These are phyloP conservation scores for Platycnemis pennipes DNA, from an alignment of 2,888 invertebrate species.

Conservation along the genomic window DNA sequence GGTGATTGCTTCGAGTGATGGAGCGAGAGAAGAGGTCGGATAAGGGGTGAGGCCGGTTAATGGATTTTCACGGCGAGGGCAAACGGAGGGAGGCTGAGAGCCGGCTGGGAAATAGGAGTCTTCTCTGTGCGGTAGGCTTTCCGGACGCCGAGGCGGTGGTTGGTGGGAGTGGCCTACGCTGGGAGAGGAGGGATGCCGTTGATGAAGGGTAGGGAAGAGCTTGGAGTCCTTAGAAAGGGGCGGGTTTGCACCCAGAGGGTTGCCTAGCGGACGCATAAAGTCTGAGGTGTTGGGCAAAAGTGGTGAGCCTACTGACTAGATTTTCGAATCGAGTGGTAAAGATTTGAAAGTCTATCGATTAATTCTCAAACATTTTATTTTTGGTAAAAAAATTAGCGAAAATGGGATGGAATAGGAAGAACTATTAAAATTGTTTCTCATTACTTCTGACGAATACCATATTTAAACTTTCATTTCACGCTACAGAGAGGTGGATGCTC, in stretches of 20 bases:
- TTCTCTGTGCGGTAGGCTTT: not conserved
- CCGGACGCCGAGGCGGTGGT: not conserved
- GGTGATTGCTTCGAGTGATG: conserved; percentile 22
- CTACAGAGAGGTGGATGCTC: no score
- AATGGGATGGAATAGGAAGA: no score
- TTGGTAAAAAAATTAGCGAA: no score
- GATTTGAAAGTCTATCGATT: no score
- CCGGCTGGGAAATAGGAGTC: not conserved
- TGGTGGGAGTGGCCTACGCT: not conserved
- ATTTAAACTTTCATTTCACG: no score
- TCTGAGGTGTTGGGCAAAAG: not conserved
- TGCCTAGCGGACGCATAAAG: not conserved
- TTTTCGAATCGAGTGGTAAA: not conserved
- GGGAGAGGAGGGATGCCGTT: not conserved
- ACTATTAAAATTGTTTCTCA: no score
- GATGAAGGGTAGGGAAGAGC: not conserved
- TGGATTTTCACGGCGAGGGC: not conserved
- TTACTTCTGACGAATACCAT: no score
- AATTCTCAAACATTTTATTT: no score
- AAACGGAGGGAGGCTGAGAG: not conserved
- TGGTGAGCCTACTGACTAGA: not conserved
- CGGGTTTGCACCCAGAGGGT: not conserved
- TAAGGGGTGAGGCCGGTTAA: not conserved
- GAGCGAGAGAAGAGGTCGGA: conserved; percentile 13
- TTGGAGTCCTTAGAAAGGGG: not conserved